phyloP scores from a whole-genome alignment of 2,888 invertebrate genomes.

The Linnaemya vulpina region DNA sequence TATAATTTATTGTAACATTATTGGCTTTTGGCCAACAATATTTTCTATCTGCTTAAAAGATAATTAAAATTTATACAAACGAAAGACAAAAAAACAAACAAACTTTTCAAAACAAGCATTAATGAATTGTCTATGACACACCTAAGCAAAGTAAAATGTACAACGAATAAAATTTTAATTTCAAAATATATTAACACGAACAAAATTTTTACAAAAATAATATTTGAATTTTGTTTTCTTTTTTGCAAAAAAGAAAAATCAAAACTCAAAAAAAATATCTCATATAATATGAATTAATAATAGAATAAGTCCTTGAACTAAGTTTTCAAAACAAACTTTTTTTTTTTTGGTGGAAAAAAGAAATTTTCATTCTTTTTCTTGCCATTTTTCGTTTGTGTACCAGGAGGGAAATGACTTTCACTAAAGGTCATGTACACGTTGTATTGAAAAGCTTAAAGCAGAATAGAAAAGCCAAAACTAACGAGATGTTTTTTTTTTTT shows the following conservation, averaged over 20 bases:
- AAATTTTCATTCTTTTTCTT: not conserved
- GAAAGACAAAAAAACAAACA: constrained; percentile 39
- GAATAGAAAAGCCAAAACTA: not conserved
- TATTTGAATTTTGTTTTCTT: not conserved
- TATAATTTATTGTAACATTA: constrained; percentile 39
- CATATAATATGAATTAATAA: constrained; percentile 20
- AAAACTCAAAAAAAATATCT: constrained; percentile 2
- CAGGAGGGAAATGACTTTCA: constrained; percentile 71
- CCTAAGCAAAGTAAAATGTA: constrained; percentile 24
- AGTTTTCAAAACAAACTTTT: constrained; percentile 21
- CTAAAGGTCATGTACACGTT: constrained; percentile 64
- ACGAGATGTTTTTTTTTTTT: not conserved
- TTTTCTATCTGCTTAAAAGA: constrained; percentile 26
- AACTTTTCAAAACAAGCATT: constrained; percentile 13
- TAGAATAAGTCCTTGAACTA: constrained; percentile 52
- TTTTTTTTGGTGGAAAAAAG: constrained; percentile 28
- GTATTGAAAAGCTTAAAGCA: constrained; percentile 31
- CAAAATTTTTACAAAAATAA: constrained; percentile 18
- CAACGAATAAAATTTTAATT: constrained; percentile 12
- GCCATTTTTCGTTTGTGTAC: not conserved
- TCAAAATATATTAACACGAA: constrained; percentile 27
- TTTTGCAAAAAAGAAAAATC: not conserved
- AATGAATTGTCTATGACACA: constrained; percentile 42
- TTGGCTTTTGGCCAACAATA: constrained; percentile 51
- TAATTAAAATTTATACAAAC: constrained; percentile 31